phyloP scores from a whole-genome alignment of 2,888 invertebrate species.

The Rhopalosiphum nymphaeae region DNA sequence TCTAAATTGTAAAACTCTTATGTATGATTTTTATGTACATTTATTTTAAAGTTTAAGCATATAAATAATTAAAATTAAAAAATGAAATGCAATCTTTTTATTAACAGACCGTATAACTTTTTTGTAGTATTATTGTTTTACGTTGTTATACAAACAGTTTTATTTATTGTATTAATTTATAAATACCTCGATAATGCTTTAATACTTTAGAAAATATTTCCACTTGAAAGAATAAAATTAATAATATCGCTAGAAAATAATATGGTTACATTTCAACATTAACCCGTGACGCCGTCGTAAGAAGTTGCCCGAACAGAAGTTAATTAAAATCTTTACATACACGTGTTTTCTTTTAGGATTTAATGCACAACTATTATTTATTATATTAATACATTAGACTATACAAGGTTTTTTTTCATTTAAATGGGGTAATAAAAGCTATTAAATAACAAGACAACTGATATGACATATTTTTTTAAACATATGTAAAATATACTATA shows the following conservation, averaged over 20 bases:
- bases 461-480: not conserved
- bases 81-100: not conserved
- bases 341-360: conserved; percentile 31
- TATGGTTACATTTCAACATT: conserved; percentile 1
- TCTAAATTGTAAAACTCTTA: not conserved
- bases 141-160: not conserved
- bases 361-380: not conserved
- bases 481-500: not conserved
- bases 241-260: not conserved
- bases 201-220: not conserved
- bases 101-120: not conserved
- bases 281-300: not conserved
- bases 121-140: not conserved
- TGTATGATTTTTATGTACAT: not conserved
- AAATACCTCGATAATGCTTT: not conserved
- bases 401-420: not conserved
- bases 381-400: conserved; percentile 15
- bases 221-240: not conserved
- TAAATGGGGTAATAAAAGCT: not conserved
- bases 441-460: not conserved
- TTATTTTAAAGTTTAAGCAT: not conserved
- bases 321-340: conserved; percentile 19
- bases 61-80: not conserved
- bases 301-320: not conserved
- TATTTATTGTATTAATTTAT: not conserved